phyloP scores from a whole-genome alignment of 2,797 vertebrate species.

The Onychomys arenicola region DNA sequence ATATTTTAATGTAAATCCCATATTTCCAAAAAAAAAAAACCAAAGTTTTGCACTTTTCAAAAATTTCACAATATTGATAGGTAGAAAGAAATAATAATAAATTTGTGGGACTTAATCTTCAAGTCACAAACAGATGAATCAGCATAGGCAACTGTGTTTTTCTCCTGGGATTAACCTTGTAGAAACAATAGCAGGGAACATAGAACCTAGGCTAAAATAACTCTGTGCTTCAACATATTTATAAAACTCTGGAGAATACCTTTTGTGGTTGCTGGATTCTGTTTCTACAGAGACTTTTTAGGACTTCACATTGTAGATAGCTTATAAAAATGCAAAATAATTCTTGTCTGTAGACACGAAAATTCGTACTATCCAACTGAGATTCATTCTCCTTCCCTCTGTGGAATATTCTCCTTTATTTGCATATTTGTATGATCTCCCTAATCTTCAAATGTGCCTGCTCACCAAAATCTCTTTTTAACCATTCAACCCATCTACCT shows the following conservation, averaged over 20 bases:
- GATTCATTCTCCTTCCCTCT: not conserved
- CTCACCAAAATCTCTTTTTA: not conserved
- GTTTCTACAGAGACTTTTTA: not conserved
- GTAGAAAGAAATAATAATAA: not conserved
- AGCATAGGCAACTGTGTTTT: not conserved
- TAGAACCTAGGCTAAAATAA: not conserved
- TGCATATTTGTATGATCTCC: not conserved
- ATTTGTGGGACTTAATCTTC: not conserved
- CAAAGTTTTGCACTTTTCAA: not conserved
- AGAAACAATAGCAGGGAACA: not conserved
- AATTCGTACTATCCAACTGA: not conserved
- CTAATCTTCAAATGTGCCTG: not conserved
- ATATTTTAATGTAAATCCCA: not conserved
- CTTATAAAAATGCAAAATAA: not conserved
- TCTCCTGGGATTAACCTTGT: not conserved
- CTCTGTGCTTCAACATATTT: not conserved
- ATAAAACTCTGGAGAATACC: not conserved
- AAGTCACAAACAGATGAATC: not conserved
- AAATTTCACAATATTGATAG: not conserved
- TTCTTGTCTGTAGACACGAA: not conserved
- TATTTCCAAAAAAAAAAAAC: not conserved
- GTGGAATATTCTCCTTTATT: not conserved
- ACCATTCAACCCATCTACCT: not conserved
- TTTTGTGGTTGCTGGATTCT: not conserved
- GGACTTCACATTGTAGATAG: not conserved